phyloP scores from a whole-genome alignment of 2,888 invertebrate species.

The Odontothrips loti region DNA sequence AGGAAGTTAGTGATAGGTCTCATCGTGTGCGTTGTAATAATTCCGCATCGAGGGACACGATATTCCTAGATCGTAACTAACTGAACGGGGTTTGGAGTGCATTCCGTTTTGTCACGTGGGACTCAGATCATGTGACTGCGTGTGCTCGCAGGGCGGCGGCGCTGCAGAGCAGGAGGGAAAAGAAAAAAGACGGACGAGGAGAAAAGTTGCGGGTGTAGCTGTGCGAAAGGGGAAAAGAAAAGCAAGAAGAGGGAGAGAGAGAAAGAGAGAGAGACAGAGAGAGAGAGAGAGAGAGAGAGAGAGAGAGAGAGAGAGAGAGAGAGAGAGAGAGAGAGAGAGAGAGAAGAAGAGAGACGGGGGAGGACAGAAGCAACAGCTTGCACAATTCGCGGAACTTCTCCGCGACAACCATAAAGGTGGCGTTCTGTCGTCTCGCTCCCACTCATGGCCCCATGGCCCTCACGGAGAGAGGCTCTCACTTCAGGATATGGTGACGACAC shows the following conservation, averaged over 20 bases:
- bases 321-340: neutral
- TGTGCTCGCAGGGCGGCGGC: no score
- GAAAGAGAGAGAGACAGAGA: neutral
- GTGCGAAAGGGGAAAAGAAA: neutral
- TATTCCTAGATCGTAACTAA: no score
- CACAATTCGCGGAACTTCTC: neutral
- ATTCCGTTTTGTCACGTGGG: no score
- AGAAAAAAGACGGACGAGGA: no score
- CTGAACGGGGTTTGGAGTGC: no score
- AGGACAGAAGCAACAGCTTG: neutral
- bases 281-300: neutral
- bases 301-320: constrained; percentile 3
- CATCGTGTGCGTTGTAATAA: no score
- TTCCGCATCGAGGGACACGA: no score
- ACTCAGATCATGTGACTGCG: no score
- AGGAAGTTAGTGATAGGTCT: no score
- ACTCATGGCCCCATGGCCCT: neutral
- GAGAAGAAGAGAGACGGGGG: neutral
- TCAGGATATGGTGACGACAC: neutral
- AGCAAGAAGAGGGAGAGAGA: neutral
- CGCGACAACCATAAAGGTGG: neutral
- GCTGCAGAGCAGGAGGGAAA: no score
- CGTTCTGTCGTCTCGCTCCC: neutral
- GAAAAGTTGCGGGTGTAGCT: neutral
- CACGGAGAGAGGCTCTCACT: neutral